Percentiles rank a stretch among this genome's conserved stretches.
These are phyloP conservation scores for Habroteleia sp. DNA, from an alignment of 2,888 invertebrate genomes.

Conservation along the genomic window DNA sequence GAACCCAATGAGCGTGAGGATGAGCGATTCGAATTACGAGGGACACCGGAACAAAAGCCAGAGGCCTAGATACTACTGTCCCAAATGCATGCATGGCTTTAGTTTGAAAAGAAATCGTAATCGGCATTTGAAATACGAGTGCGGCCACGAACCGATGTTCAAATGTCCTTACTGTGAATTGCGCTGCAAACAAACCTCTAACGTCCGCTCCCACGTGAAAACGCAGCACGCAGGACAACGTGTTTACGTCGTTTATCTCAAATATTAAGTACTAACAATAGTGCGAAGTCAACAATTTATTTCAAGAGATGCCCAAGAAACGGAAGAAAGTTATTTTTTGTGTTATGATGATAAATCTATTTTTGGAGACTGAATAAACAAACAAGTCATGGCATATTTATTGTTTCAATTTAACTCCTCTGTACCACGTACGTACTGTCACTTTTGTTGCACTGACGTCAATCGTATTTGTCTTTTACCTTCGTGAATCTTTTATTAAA, in stretches of 20 bases:
- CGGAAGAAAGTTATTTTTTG: too few species aligned
- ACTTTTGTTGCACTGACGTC: slow-evolving; percentile 8
- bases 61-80: slow-evolving; percentile 59
- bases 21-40: not conserved
- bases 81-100: slow-evolving; percentile 70
- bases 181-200: slow-evolving; percentile 71
- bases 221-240: slow-evolving; percentile 67
- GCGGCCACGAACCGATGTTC: slow-evolving; percentile 72
- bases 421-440: slow-evolving; percentile 15
- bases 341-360: not conserved
- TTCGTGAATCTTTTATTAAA: too few species aligned
- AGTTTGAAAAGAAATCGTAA: slow-evolving; percentile 72
- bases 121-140: slow-evolving; percentile 77
- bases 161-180: slow-evolving; percentile 76
- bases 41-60: not conserved
- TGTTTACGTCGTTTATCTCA: slow-evolving; percentile 66
- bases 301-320: too few species aligned
- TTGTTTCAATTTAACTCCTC: slow-evolving; percentile 31
- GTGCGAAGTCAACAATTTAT: too few species aligned
- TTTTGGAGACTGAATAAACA: slow-evolving; percentile 21
- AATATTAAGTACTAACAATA: slow-evolving; percentile 18
- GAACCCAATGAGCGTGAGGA: not conserved
- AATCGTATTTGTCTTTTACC: not conserved
- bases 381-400: not conserved
- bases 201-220: slow-evolving; percentile 70